Evolutionary conservation across 2,888 invertebrate genomes (phyloP), one percentile per base, ranked within the genome.

Genomic region (Scrobipalpa atriplicella): DNA sequence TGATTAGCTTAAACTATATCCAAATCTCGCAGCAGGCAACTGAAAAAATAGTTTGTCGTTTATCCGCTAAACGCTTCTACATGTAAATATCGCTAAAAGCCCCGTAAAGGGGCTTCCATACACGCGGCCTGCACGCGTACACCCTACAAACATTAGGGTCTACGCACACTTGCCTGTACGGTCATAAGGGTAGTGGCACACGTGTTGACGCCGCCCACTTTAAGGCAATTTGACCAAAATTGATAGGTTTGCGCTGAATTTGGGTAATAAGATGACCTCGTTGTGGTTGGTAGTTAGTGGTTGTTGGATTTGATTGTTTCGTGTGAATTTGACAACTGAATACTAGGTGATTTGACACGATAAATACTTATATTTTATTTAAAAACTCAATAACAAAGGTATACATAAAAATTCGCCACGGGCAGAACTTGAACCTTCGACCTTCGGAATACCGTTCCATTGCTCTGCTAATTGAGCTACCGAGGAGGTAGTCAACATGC

Each of bases 81-180:
- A 67, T 67, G 73, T 68, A 73, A 68, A 75, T 73, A 72, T 61
- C 29, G 63, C 38, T 81, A 82, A 83, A 85, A 83, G 79, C 80
- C 74, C 76, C 77, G 81, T 78, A 83, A 82, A 79, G 83, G 79
- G 81, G 81, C 76, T 75, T 77, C 72, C 80, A 73, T 81, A 77
- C 90, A 90, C 91, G 89, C 84, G 88, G 69, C 85, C 66, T 66
- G 67, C 87, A 85, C 89, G 88, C 85, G 88, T 71, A 73, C 80
- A 78, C 78, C 76, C 74, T 71, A 71, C 73, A 70, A 71, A 76
- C 77, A 74, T 75, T 78, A 83, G 85, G 84, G 83, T 77, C 74
- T 67, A 72, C 71, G 70, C 69, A 71, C 71, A 72, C 73, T 74
- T 67, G 39, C 7, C 29, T 8, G 38, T 36, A n/a, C 36, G 62